Evolutionary conservation across 2,797 vertebrate genomes (phyloP), one percentile per base, ranked within the genome.

Genomic region (Macropodus opercularis): DNA sequence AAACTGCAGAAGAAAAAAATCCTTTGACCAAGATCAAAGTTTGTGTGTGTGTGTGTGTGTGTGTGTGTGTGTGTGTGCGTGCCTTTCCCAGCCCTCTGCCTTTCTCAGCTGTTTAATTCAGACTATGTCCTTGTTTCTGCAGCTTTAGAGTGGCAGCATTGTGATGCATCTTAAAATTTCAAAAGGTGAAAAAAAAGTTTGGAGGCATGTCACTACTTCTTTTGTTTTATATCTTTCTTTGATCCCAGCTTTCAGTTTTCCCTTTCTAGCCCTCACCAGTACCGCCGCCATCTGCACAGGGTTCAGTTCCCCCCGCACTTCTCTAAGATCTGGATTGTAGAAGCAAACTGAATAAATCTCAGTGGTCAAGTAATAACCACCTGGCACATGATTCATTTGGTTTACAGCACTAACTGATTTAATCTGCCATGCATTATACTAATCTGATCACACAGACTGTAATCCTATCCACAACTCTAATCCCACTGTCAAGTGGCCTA

Each of bases 401-500:
- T 86, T 75, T 71, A 69, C 56, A 62, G 73, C 59, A 63, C 41
- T 71, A 72, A 83, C 69, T 68, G 70, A 86, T 84, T 87, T 83
- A 85, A 88, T 86, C 75, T 78, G 73, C 52, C 66, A 59, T 72
- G 75, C 59, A 79, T 84, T 77, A 77, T 69, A 63, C 65, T 86
- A 88, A 87, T 87, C 86, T 80, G 75, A 83, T 87, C 63, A 80
- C 79, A 76, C 66, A 74, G 63, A 66, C 67, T 75, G 79, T 82
- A 89, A 90, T 90, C 79, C 86, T 80, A 81, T 84, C 68, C 70
- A 54, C 23, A 54, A 49, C 72, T 79, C 71, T 85, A 86, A 89
- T 89, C 87, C 78, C 78, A 89, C 82, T 84, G 85, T 89, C 80
- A 88, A 83, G 77, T 69, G 69, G 63, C 70, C 68, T 84, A 90